These are phyloP conservation scores for Dicentrarchus labrax DNA, from an alignment of 2,113 vertebrate genomes.

Conservation along the genomic window DNA sequence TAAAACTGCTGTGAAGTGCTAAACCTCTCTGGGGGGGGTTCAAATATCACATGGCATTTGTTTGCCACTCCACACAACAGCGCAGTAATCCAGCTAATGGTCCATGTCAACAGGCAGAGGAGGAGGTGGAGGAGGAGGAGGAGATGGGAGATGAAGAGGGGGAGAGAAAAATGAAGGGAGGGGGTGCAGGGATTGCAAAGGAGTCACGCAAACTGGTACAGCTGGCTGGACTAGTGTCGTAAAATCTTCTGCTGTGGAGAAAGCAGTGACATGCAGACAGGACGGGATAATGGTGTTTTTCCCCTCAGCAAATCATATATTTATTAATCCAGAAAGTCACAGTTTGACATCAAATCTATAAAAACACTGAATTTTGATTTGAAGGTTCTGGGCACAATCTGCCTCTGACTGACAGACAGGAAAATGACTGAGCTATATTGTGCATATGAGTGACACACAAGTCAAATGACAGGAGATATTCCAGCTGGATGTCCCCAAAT, in stretches of 20 bases:
- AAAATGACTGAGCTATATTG: not conserved
- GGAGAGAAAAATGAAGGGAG: not conserved
- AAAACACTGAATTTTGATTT: not conserved
- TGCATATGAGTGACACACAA: not conserved
- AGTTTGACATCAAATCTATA: not conserved
- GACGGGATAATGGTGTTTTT: not conserved
- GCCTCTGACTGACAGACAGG: not conserved
- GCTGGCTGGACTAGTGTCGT: constrained; percentile 30
- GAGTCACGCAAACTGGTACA: constrained; percentile 23
- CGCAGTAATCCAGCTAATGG: constrained; percentile 53
- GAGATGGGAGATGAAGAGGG: constrained; percentile 39
- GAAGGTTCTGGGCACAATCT: not conserved
- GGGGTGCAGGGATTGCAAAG: not conserved
- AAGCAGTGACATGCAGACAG: constrained; percentile 14
- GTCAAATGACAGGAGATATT: no score
- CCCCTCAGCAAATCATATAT: not conserved
- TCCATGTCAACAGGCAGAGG: constrained; percentile 40
- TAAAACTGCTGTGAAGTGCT: constrained; percentile 44
- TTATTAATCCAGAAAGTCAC: constrained; percentile 27
- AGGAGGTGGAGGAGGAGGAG: constrained; percentile 28
- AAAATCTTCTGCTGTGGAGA: not conserved
- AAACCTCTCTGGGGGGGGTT: constrained; percentile 22
- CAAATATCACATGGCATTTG: constrained; percentile 63
- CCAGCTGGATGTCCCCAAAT: not conserved
- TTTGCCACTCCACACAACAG: constrained; percentile 52